Evolutionary conservation across 2,113 vertebrate species (phyloP), one percentile per base, ranked within the genome.

Genomic region (Podarcis raffonei): DNA sequence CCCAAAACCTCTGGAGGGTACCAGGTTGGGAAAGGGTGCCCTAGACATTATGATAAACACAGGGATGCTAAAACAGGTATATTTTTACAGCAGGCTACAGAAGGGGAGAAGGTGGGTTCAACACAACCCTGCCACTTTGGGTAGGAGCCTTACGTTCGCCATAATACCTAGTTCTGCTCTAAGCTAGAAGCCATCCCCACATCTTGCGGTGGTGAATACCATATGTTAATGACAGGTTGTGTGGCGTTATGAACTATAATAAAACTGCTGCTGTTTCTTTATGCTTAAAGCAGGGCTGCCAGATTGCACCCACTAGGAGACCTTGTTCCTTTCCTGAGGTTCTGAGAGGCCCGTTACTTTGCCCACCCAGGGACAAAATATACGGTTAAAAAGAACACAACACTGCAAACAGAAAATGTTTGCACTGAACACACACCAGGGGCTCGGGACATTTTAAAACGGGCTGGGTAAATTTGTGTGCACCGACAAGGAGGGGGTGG

Each of bases 221-320:
- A 9, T 42, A 75, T 25, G 32, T 82, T 39, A 74, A 39, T 62
- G 18, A 74, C 48, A 6, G 25, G 69, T 42, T n/a, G 25, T 42
- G 37, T 30, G 72, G 35, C 35, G 12, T 57, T 59, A 30, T 11
- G 32, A 75, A 65, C 27, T 4, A 6, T n/a, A 72, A 87, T 65
- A 75, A 72, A 87, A 75, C 5, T 6, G 68, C 57, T 82, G 68
- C 83, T 88, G 20, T 90, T 93, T 89, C 91, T 79, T 93, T 89
- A 91, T 90, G 90, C 90, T 91, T 12, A 93, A 91, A 92, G 88
- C 89, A 92, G 2, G 84, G 91, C 88, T 80, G 92, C 95, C 91
- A 91, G 87, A 83, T 71, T 57, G 93, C 92, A 94, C 94, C 75
- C 93, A 86, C 88, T 89, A 6, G 2, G 89, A 93, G 90, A 87